Percentiles rank a stretch among this genome's conserved stretches.
phyloP scores from a whole-genome alignment of 2,113 vertebrate species.

The Burhinus oedicnemus region DNA sequence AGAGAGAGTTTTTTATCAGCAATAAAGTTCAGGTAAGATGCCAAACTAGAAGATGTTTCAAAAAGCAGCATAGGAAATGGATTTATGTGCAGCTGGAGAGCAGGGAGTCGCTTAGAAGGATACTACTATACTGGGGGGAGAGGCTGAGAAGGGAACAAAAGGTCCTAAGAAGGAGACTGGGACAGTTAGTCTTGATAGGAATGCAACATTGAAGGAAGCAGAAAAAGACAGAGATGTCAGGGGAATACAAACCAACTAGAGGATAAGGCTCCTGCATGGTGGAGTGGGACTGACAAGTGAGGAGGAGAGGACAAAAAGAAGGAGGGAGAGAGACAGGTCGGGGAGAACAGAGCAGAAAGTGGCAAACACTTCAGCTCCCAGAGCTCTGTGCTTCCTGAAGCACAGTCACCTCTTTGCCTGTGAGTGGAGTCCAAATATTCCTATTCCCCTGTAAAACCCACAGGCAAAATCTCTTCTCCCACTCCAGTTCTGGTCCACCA shows the following conservation, averaged over 20 bases:
- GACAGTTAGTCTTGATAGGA: neutral
- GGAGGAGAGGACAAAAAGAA: neutral
- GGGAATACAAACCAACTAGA: neutral
- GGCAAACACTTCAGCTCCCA: neutral
- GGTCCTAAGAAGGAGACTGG: neutral
- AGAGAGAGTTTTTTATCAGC: slow-evolving; percentile 3
- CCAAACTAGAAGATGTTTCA: neutral
- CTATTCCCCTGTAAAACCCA: neutral
- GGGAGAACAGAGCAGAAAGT: neutral
- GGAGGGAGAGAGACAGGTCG: neutral
- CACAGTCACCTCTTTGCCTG: neutral
- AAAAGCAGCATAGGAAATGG: neutral
- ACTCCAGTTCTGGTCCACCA: neutral
- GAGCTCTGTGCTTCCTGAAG: neutral
- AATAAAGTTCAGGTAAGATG: slow-evolving; percentile 8
- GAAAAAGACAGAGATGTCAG: neutral
- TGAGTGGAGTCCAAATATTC: neutral
- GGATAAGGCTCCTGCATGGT: neutral
- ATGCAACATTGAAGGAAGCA: neutral
- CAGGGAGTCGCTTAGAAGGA: neutral
- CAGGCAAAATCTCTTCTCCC: neutral
- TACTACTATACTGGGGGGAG: neutral
- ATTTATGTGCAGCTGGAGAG: neutral
- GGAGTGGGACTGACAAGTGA: neutral
- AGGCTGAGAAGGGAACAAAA: neutral